A percentile compares a stretch with the other conserved stretches of the same genome.
phyloP scores from a whole-genome alignment of 2,888 invertebrate species.

The Fragum whitleyi region DNA sequence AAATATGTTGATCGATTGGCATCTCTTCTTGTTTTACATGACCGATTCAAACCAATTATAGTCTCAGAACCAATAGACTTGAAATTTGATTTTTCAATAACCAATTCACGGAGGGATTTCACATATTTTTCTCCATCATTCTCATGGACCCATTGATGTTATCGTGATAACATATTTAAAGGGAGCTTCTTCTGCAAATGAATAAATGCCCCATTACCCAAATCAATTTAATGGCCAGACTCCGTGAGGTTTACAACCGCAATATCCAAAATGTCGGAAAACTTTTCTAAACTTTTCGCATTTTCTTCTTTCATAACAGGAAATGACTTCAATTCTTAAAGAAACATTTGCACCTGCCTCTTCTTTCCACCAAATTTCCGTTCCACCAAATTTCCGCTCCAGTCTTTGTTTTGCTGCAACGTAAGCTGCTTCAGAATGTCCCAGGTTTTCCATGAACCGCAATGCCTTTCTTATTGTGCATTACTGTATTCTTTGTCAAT shows the following conservation, averaged over 20 bases:
- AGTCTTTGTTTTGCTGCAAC: no score
- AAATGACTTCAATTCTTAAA: neutral
- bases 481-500: no score
- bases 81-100: constrained; percentile 42
- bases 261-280: no score
- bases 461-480: no score
- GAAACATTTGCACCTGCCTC: no score
- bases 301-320: neutral
- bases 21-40: no score
- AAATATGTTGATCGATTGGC: no score
- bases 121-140: constrained; percentile 29
- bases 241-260: constrained; percentile 40
- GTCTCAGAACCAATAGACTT: constrained; percentile 30
- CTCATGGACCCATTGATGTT: constrained; percentile 46
- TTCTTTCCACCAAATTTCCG: neutral
- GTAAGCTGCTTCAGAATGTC: no score
- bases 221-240: neutral
- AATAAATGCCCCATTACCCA: constrained; percentile 33
- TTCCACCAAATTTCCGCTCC: neutral
- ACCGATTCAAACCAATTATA: no score
- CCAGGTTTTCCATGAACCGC: no score
- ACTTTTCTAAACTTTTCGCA: neutral
- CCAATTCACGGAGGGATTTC: constrained; percentile 16
- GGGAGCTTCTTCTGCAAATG: constrained; percentile 37
- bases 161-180: constrained; percentile 30